phyloP scores from a whole-genome alignment of 2,888 invertebrate species.

The Scaptodrosophila latifasciaeformis region DNA sequence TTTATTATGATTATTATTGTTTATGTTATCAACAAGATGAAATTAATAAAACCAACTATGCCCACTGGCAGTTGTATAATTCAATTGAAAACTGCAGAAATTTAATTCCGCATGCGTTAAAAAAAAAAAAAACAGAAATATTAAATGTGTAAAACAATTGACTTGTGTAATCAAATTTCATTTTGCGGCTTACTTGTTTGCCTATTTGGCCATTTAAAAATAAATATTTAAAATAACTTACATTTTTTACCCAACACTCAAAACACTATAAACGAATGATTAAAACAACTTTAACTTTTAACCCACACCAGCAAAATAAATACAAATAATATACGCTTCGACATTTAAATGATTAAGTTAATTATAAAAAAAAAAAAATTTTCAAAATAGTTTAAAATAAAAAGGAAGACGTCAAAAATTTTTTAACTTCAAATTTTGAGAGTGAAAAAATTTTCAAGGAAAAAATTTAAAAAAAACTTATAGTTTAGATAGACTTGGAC shows the following conservation, averaged over 20 bases:
- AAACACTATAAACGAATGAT: conserved; percentile 20
- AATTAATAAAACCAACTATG: conserved; percentile 29
- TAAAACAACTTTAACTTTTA: too few relatives aligned
- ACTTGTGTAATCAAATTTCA: too few relatives aligned
- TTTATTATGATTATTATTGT: conserved; percentile 14
- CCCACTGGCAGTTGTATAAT: conserved; percentile 43
- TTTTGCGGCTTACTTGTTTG: conserved; percentile 10
- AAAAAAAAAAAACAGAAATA: conserved; percentile 31
- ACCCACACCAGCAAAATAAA: conserved; percentile 45
- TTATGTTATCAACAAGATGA: conserved; percentile 14
- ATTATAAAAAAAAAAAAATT: too few relatives aligned
- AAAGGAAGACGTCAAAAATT: conserved; percentile 52
- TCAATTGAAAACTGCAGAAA: conserved; percentile 39
- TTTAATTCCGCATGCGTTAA: conserved; percentile 25
- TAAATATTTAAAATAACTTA: conserved; percentile 41
- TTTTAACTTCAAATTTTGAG: conserved; percentile 46
- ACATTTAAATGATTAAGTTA: too few relatives aligned
- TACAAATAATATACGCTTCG: too few relatives aligned
- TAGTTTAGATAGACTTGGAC: conserved; percentile 9
- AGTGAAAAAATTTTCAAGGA: conserved; percentile 66
- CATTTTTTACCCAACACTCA: conserved; percentile 26
- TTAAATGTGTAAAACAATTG: conserved; percentile 42
- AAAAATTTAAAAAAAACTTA: conserved; percentile 25
- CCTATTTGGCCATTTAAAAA: background rate
- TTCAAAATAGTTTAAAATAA: too few relatives aligned